Percentiles rank a stretch among this genome's conserved stretches.
Evolutionary conservation across 1,140 invertebrate genomes (phyloP).

Genomic region (Tetragonula clypearis): DNA sequence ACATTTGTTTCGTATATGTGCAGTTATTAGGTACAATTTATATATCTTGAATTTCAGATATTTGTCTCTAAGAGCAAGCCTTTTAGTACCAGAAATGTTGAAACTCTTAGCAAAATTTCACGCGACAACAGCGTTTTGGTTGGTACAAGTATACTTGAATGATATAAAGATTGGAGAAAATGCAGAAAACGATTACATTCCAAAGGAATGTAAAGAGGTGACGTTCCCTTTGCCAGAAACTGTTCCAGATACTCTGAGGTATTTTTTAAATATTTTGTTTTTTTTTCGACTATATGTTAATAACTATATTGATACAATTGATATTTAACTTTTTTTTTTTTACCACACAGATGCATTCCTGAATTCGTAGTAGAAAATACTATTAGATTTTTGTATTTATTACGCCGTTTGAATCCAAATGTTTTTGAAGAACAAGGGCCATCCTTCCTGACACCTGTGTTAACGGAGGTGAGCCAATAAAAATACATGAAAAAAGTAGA

Average conservation of each 20-base stretch:
- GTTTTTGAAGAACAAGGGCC: slow-evolving; percentile 85
- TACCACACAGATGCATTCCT: slow-evolving; percentile 86
- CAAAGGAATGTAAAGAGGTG: slow-evolving; percentile 82
- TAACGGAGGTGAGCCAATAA: slow-evolving; percentile 84
- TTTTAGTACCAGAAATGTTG: slow-evolving; percentile 88
- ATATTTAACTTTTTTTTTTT: neutral
- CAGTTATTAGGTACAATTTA: slow-evolving; percentile 67
- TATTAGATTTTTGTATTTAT: slow-evolving; percentile 89
- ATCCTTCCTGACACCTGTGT: slow-evolving; percentile 86
- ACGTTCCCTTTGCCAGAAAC: slow-evolving; percentile 86
- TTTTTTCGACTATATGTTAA: neutral
- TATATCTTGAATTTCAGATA: slow-evolving; percentile 80
- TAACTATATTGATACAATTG: neutral
- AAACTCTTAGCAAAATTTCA: slow-evolving; percentile 88
- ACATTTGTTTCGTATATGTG: neutral
- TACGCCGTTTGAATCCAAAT: slow-evolving; percentile 85
- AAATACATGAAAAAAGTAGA: neutral
- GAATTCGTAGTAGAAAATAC: slow-evolving; percentile 96
- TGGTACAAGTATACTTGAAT: slow-evolving; percentile 89
- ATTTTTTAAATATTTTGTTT: slow-evolving; percentile 29
- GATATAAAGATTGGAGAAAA: slow-evolving; percentile 70
- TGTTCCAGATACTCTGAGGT: slow-evolving; percentile 86
- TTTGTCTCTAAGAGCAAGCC: slow-evolving; percentile 85
- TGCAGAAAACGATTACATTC: slow-evolving; percentile 81
- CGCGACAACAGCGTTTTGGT: slow-evolving; percentile 91